Evolutionary conservation across 2,888 invertebrate species (phyloP).

Genomic region (Steinernema hermaphroditum): DNA sequence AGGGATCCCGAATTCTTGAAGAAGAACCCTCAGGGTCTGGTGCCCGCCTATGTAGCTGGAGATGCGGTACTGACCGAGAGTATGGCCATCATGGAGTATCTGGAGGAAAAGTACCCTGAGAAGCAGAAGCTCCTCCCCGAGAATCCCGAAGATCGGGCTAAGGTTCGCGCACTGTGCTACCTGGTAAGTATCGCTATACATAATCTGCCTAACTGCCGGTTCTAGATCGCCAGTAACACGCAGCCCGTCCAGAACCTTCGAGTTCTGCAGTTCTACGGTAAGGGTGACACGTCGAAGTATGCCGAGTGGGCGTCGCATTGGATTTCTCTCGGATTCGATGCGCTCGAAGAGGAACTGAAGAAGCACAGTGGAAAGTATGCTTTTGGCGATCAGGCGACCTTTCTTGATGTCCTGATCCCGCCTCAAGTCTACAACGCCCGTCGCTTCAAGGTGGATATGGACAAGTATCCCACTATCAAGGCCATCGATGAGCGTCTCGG

Average conservation of each 20-base stretch:
- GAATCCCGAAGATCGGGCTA: conserved; percentile 79
- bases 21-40: conserved; percentile 88
- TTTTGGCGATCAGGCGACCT: conserved; percentile 86
- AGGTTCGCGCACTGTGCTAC: conserved; percentile 72
- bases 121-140: conserved; percentile 70
- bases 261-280: conserved; percentile 35
- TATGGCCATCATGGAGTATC: conserved; percentile 85
- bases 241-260: conserved; percentile 48
- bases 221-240: conserved; percentile 41
- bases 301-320: conserved; percentile 45
- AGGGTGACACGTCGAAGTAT: conserved; percentile 36
- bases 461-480: conserved; percentile 84
- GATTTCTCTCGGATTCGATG: conserved; percentile 41
- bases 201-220: not conserved
- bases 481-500: conserved; percentile 83
- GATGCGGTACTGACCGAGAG: conserved; percentile 72
- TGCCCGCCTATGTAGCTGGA: conserved; percentile 80
- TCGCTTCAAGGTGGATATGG: conserved; percentile 87
- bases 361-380: conserved; percentile 42
- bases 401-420: conserved; percentile 91
- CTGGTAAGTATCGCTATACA: conserved; percentile 42
- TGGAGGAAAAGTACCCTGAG: conserved; percentile 70
- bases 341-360: conserved; percentile 39
- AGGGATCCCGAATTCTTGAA: conserved; percentile 73
- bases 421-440: conserved; percentile 93